Evolutionary conservation across 2,888 invertebrate genomes (phyloP).

Genomic region (Prosapia bicincta): DNA sequence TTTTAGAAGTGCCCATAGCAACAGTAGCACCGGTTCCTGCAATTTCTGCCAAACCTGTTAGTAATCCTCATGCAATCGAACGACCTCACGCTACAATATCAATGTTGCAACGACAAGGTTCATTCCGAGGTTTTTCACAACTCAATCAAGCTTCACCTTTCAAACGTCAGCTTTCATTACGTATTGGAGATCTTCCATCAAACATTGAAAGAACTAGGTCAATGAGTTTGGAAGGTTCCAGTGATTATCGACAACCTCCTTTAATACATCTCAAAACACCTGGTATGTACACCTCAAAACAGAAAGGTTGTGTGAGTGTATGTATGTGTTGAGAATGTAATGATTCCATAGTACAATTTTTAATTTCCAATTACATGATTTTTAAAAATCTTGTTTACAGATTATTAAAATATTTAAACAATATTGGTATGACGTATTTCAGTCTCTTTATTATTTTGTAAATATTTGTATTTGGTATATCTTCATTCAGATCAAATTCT

Average conservation of each 20-base stretch:
- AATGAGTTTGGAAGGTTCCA: constrained; percentile 47
- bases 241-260: constrained; percentile 44
- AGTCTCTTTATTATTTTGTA: too few species aligned
- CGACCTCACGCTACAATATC: constrained; percentile 94
- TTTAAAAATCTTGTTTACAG: too few species aligned
- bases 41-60: constrained; percentile 52
- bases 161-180: constrained; percentile 93
- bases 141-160: constrained; percentile 81
- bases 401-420: too few species aligned
- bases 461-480: too few species aligned
- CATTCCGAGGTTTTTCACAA: constrained; percentile 87
- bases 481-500: too few species aligned
- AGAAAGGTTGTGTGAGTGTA: too few species aligned
- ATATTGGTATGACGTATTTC: too few species aligned
- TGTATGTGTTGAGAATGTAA: too few species aligned
- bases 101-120: constrained; percentile 92
- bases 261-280: constrained; percentile 48
- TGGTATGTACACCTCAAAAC: too few species aligned
- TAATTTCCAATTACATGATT: too few species aligned
- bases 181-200: constrained; percentile 93
- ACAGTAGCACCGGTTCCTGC: constrained; percentile 29
- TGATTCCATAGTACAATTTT: too few species aligned
- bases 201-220: constrained; percentile 74
- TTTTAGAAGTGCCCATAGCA: constrained; percentile 29
- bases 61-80: constrained; percentile 92